These are phyloP conservation scores for Tragelaphus strepsiceros DNA, from an alignment of 2,113 vertebrate species.

Conservation along the genomic window DNA sequence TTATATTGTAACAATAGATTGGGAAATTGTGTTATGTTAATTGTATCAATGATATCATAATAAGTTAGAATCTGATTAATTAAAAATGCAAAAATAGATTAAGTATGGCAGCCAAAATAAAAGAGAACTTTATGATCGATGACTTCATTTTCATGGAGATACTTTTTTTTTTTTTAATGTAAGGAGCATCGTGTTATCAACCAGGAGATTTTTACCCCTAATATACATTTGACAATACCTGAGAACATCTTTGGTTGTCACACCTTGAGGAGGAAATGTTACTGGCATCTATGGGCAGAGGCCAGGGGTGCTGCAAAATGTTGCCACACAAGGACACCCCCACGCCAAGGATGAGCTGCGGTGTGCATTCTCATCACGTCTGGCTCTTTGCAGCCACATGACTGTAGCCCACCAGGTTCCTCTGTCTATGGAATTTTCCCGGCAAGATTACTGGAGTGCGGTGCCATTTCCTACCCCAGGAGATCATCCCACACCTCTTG, in stretches of 20 bases:
- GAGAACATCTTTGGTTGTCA: neutral
- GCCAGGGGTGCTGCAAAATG: neutral
- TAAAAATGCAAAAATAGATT: neutral
- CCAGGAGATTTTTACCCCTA: neutral
- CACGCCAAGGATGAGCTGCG: neutral
- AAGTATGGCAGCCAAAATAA: neutral
- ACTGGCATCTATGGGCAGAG: neutral
- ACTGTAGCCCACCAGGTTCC: neutral
- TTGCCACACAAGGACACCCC: fast-evolving
- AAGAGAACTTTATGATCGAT: neutral
- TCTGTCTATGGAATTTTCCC: neutral
- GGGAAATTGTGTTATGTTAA: neutral
- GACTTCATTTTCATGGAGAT: neutral
- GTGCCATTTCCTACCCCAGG: neutral
- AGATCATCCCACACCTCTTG: neutral
- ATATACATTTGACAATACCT: neutral
- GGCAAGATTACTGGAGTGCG: neutral
- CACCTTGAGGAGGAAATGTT: neutral
- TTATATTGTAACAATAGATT: neutral
- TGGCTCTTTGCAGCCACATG: neutral
- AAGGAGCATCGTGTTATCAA: neutral
- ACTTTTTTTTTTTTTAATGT: neutral
- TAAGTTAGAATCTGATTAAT: neutral
- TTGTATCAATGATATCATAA: neutral
- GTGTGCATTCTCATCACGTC: neutral